Base-by-base conservation (phyloP, 2,888 invertebrate species). In the Standfussiana lucernea region DNA sequence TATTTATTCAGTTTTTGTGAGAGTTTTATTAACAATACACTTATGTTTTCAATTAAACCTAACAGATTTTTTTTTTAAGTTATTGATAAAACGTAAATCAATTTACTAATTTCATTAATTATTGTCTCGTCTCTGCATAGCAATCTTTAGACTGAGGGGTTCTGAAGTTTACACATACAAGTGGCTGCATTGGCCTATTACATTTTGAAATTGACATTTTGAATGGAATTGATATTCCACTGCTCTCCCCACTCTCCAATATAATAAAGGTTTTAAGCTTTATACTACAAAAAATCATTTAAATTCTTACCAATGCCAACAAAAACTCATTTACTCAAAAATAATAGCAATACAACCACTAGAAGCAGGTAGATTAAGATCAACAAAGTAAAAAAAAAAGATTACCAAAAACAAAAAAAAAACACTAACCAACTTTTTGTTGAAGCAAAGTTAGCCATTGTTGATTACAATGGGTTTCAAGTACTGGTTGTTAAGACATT, bases 381-480 rank as follows among this genome's bases (percentile, higher is more conserved):
- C 37, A 45, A 7, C 6, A 15, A 47, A 45, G n/a, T 40, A 15
- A 56, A 13, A 47, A 76, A 76, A 61, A 47, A 76, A 8, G 2
- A 37, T 13, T 5, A 28, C 2, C 1, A 11, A 32, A 32, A 35
- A 15, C 7, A 45, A 47, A 32, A 65, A 62, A 81, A 37, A 67
- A 28, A 5, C 21, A 28, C 32, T 35, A 21, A 21, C 61, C n/a
- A 15, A 56, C n/a, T 37, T 45, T 68, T 68, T 77, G 61, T 53
- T 28, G 4, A 64, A 50, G 24, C 50, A 59, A 35, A 82, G n/a
- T 50, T n/a, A 47, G 10, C 45, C 32, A 82, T 82, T 76, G 82
- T 79, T 82, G n/a, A 75, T 76, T 42, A 77, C 61, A 79, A 77
- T 82, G 66, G 50, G 40, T 59, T 81, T 53, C 7, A 53, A 56